Percentiles rank a stretch among this genome's conserved stretches.
These are phyloP conservation scores for Tokudaia muenninki DNA, from an alignment of 2,797 vertebrate genomes.

Conservation along the genomic window DNA sequence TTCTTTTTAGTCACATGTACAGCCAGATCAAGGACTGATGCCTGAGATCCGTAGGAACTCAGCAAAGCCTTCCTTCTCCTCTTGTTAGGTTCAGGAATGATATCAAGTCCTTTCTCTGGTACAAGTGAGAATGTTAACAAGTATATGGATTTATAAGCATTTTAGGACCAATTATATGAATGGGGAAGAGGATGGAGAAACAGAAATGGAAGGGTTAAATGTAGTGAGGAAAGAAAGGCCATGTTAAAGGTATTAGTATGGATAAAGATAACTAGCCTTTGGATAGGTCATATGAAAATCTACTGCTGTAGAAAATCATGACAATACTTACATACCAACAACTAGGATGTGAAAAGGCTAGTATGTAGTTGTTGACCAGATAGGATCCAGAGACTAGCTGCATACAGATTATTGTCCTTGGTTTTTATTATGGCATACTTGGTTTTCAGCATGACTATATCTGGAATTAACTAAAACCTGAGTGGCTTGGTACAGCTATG, in stretches of 20 bases:
- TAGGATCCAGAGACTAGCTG: neutral
- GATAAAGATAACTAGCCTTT: neutral
- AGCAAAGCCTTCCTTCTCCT: neutral
- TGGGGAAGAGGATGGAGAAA: neutral
- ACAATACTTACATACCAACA: neutral
- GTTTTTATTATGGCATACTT: neutral
- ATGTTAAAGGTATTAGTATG: neutral
- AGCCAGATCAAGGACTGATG: neutral
- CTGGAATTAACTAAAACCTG: neutral
- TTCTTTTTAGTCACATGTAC: neutral
- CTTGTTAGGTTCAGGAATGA: neutral
- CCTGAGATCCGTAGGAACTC: neutral
- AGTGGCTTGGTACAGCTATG: neutral
- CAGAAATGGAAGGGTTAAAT: neutral
- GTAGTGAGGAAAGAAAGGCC: neutral
- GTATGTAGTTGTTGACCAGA: neutral
- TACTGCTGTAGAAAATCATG: neutral
- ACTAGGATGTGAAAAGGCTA: neutral
- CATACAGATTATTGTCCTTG: neutral
- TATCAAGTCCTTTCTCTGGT: neutral
- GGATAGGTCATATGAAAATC: neutral
- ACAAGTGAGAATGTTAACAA: neutral
- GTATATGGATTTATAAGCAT: neutral
- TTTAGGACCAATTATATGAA: neutral
- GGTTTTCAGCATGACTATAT: neutral